phyloP scores from a whole-genome alignment of 2,797 vertebrate genomes.

The Cygnus olor region DNA sequence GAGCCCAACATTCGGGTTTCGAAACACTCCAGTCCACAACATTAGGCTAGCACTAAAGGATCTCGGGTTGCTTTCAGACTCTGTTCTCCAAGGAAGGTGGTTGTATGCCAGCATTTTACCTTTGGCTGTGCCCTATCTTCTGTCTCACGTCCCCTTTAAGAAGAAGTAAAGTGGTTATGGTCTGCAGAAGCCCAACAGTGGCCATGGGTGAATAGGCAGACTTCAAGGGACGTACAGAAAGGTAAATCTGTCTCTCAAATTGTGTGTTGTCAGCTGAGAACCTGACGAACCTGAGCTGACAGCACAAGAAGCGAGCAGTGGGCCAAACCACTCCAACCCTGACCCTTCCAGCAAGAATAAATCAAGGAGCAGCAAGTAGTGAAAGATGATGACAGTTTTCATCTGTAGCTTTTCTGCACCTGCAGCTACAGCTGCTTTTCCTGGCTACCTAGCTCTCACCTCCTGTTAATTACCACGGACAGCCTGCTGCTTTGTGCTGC shows the following conservation, averaged over 20 bases:
- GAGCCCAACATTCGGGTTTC: not conserved
- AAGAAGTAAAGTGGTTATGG: not conserved
- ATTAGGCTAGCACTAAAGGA: not conserved
- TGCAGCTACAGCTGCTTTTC: constrained; percentile 43
- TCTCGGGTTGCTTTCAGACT: not conserved
- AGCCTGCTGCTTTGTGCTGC: constrained; percentile 35
- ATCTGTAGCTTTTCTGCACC: constrained; percentile 12
- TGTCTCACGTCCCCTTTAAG: not conserved
- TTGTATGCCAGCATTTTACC: not conserved
- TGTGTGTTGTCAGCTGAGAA: not conserved
- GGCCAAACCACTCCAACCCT: constrained; percentile 29
- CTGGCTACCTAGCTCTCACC: constrained; percentile 10
- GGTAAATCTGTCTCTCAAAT: constrained; percentile 2
- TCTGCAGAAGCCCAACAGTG: not conserved
- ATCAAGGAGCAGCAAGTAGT: not conserved
- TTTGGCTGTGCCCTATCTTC: not conserved
- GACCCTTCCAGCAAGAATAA: constrained; percentile 35
- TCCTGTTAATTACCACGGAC: constrained; percentile 46
- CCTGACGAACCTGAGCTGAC: not conserved
- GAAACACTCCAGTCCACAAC: not conserved
- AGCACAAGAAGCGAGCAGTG: constrained; percentile 7
- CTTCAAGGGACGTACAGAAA: not conserved
- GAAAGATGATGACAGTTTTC: constrained; percentile 32
- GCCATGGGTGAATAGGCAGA: not conserved
- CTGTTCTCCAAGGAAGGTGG: not conserved